Evolutionary conservation across 2,888 invertebrate genomes (phyloP), one percentile per base, ranked within the genome.

Genomic region (Lepidocyrtoides sp.): DNA sequence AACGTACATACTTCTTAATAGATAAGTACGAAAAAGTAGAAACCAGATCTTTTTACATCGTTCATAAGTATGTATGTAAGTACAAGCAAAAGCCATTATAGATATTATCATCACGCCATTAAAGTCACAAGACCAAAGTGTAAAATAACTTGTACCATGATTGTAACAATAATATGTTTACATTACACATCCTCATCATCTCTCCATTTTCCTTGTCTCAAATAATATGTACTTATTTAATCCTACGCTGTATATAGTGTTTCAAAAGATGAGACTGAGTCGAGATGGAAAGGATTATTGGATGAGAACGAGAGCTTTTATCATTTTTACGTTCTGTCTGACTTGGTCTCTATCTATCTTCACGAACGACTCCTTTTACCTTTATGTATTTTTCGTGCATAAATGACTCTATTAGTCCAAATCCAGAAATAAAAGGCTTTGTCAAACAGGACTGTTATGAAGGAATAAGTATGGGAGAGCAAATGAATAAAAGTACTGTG

Each of bases 361-460:
- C 51, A 51, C 51, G 36, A 36, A 36, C 36, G 36, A 36, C 7
- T 48, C 7, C 14, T 12, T 48, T 14, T 8, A 12, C 2, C 2
- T 14, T 48, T 48, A 4, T 48, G 48, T 12, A 36, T 29, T 1
- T 4, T 63, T 29, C 63, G 63, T 17, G 17, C 66, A 17, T 69
- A 69, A 8, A 36, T 36, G 66, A 36, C 66, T 63, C 29, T 63
- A 63, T 69, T 32, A 69, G 32, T 32, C 36, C 63, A 63, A 29
- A 29, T 63, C 29, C 17, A 54, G 20, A 63, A 12, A 29, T 63
- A 63, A 26, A 26, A 63, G 57, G 10, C 51, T 36, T 51, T 2
- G n/a, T 51, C 51, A 51, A 12, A 51, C 51, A 4, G 10, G 14
- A 2, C 14, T 2, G 14, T 2, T 14, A 51, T 14, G 51, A 4